Percentiles rank a stretch among this genome's conserved stretches.
Evolutionary conservation across 92 coral and sea anemone species (phyloP).

Genomic region (Virgularia gustaviana): DNA sequence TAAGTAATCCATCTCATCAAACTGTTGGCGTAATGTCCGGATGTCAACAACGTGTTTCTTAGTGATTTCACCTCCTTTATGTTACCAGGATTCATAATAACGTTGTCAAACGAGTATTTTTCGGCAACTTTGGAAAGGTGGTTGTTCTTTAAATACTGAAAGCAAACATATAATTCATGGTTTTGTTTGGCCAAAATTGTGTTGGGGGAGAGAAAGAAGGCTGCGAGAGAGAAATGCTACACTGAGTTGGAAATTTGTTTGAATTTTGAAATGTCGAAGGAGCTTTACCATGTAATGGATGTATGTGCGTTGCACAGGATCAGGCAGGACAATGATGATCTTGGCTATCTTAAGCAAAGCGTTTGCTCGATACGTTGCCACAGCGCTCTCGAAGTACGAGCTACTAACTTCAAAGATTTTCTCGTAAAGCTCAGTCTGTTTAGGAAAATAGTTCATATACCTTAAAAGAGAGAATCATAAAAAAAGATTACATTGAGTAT

Average conservation of each 20-base stretch:
- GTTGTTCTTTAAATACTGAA: constrained; percentile 49
- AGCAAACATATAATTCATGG: not conserved
- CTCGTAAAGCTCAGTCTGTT: constrained; percentile 64
- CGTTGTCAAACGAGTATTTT: constrained; percentile 59
- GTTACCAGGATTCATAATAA: constrained; percentile 43
- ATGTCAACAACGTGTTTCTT: constrained; percentile 62
- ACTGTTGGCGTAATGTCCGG: constrained; percentile 94
- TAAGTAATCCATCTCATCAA: constrained; percentile 90
- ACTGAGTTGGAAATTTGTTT: not conserved
- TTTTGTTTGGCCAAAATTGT: not conserved
- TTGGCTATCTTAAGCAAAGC: constrained; percentile 81
- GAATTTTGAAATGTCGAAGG: not conserved
- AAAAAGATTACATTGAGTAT: not conserved
- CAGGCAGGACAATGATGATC: constrained; percentile 79
- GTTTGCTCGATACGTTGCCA: constrained; percentile 75
- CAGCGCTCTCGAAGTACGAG: constrained; percentile 73
- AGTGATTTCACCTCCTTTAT: constrained; percentile 46
- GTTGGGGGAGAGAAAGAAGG: not conserved
- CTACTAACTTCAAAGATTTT: constrained; percentile 81
- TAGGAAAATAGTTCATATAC: constrained; percentile 75
- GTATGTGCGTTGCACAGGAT: constrained; percentile 83
- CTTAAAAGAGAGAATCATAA: constrained; percentile 35
- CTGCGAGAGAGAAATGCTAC: too few species aligned
- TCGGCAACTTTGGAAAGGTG: constrained; percentile 45
- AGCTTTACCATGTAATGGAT: constrained; percentile 66